Percentiles rank a stretch among this genome's conserved stretches.
These are phyloP conservation scores for Mylabris sibirica DNA, from an alignment of 2,888 invertebrate genomes.

Conservation along the genomic window DNA sequence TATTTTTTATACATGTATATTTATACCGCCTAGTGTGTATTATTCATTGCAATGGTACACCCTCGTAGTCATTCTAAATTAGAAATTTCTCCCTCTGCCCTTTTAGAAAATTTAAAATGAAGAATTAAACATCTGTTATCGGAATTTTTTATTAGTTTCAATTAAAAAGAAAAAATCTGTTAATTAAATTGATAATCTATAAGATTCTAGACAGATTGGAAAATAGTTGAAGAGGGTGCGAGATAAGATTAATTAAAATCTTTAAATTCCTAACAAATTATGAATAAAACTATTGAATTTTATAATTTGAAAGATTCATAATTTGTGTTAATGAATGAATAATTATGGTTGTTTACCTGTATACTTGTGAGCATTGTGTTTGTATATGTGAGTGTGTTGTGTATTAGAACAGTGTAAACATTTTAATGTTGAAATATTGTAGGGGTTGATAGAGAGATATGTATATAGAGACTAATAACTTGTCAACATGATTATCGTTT, in stretches of 20 bases:
- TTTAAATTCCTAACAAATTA: too few relatives aligned
- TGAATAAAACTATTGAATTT: too few relatives aligned
- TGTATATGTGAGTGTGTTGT: background rate
- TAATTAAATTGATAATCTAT: background rate
- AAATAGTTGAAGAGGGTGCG: background rate
- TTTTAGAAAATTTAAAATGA: too few relatives aligned
- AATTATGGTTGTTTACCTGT: background rate
- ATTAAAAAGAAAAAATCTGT: too few relatives aligned
- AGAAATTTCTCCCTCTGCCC: too few relatives aligned
- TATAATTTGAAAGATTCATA: too few relatives aligned
- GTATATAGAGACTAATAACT: conserved; percentile 1
- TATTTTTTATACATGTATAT: too few relatives aligned
- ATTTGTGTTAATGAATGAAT: background rate
- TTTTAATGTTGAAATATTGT: conserved; percentile 11
- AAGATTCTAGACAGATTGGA: background rate
- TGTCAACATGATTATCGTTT: conserved; percentile 13
- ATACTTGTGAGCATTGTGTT: background rate
- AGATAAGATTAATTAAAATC: background rate
- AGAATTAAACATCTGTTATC: too few relatives aligned
- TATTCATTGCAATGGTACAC: too few relatives aligned
- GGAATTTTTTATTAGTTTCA: too few relatives aligned
- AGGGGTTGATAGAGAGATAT: conserved; percentile 4
- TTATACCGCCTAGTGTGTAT: too few relatives aligned
- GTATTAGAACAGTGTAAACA: conserved; percentile 2
- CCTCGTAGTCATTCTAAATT: too few relatives aligned